Percentiles rank a stretch among this genome's conserved stretches.
Conservation (phyloP, 2,888 invertebrate species). For the Theretra japonica region DNA sequence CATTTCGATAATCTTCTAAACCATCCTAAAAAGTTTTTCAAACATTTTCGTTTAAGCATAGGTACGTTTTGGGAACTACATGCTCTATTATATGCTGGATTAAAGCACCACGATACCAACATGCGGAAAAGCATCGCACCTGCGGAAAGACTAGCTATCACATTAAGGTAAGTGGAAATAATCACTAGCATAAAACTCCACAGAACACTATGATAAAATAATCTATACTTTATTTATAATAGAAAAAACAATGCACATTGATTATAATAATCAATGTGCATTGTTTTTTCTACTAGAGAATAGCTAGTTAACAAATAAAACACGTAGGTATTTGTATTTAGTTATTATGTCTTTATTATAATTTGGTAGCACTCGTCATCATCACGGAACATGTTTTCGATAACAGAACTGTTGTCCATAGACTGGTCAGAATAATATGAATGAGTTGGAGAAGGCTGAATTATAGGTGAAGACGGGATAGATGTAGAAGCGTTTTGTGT, state of each 20-base stretch:
- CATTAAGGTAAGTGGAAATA: constrained; percentile 40
- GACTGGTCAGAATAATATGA: constrained; percentile 42
- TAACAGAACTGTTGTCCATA: constrained; percentile 43
- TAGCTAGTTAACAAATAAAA: constrained; percentile 6
- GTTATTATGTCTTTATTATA: constrained; percentile 23
- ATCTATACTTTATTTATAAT: constrained; percentile 6
- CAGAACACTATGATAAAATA: constrained; percentile 6
- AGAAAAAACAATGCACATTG: constrained; percentile 6
- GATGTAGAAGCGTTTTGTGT: constrained; percentile 6
- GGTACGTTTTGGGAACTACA: constrained; percentile 46
- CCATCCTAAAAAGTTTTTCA: constrained; percentile 44
- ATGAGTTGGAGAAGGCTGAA: constrained; percentile 6
- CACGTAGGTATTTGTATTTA: constrained; percentile 6
- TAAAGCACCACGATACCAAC: constrained; percentile 46
- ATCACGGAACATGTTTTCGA: constrained; percentile 45
- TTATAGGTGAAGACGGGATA: constrained; percentile 6
- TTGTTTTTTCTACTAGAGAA: constrained; percentile 6
- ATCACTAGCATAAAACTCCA: constrained; percentile 40
- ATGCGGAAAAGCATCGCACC: constrained; percentile 46
- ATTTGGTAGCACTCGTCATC: constrained; percentile 45
- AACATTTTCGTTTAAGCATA: constrained; percentile 46
- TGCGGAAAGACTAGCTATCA: constrained; percentile 46
- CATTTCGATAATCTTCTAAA: constrained; percentile 45
- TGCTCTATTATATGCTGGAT: constrained; percentile 45
- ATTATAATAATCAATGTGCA: constrained; percentile 3